Base-by-base conservation (phyloP, 1,140 invertebrate species). In the Scylla paramamosain region DNA sequence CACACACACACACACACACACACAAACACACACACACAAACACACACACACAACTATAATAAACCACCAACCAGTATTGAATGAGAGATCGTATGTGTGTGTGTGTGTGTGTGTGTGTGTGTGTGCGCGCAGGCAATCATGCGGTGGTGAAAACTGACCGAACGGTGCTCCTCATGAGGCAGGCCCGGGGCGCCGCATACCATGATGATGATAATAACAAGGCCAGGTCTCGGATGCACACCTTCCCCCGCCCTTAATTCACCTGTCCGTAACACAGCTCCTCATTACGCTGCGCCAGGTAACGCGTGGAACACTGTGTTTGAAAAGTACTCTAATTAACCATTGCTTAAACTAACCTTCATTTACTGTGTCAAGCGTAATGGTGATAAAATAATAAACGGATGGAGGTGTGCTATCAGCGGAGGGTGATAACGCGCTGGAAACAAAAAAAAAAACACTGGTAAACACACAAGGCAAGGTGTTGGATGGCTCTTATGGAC, bases 331-430 rank as follows among this genome's bases (percentile, higher is more conserved):
- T n/a, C 25, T 77, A 77, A 77, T 77, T 77, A 77, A 77, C 67
- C 25, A 20, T 77, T n/a, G 67, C 20, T 77, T 77, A 77, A n/a
- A 12, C 6, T n/a, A 77, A 12, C 67, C 67, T 77, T 77, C 67
- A 77, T 77, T 77, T 77, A 77, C 67, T 77, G 67, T n/a, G 67
- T 77, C 25, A 77, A n/a, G 67, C 67, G 67, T 77, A 77, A 77
- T 77, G 67, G 25, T 77, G 67, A 77, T 77, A 77, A n/a, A 77
- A 77, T 20, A 77, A 77, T 77, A 77, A 77, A 20, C 20, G 67
- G 20, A 77, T 25, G 25, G 67, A 77, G 67, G 6, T 77, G 20
- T 77, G 67, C 20, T 12, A 25, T 77, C 67, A 77, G 8, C 20
- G 25, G 8, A n/a, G 25, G n/a, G 67, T 77, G 67, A 77, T 77